Evolutionary conservation across 2,888 invertebrate species (phyloP).

Genomic region (Dynastes grantii): DNA sequence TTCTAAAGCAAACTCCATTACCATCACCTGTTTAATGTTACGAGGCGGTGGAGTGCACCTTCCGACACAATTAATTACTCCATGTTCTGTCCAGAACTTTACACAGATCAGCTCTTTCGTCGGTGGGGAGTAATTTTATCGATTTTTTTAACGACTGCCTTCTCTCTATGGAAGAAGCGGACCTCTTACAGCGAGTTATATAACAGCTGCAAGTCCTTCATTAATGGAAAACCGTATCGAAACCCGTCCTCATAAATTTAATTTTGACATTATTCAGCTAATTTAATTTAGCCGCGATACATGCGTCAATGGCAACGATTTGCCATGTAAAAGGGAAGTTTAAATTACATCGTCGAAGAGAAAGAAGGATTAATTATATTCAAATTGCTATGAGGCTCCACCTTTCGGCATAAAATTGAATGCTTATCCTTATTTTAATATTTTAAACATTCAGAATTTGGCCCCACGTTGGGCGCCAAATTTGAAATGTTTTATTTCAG

Average conservation of each 20-base stretch:
- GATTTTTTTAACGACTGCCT: slow-evolving; percentile 26
- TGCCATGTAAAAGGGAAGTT: too few relatives aligned
- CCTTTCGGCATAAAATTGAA: too few relatives aligned
- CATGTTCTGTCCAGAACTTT: slow-evolving; percentile 46
- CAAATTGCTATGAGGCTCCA: too few relatives aligned
- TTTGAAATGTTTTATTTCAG: too few relatives aligned
- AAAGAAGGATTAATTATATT: too few relatives aligned
- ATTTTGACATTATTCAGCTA: background rate
- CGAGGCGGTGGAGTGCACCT: slow-evolving; percentile 42
- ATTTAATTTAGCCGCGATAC: background rate
- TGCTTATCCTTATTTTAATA: too few relatives aligned
- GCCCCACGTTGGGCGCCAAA: too few relatives aligned
- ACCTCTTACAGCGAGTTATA: slow-evolving; percentile 2
- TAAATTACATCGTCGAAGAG: too few relatives aligned
- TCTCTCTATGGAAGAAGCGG: background rate
- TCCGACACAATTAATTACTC: slow-evolving; percentile 45
- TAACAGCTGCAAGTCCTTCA: slow-evolving; percentile 4
- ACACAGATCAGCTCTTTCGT: slow-evolving; percentile 38
- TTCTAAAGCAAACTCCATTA: slow-evolving; percentile 52
- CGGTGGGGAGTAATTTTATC: slow-evolving; percentile 18
- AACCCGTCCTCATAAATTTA: background rate
- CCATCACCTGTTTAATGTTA: slow-evolving; percentile 51
- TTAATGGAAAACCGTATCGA: slow-evolving; percentile 23
- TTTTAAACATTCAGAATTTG: too few relatives aligned
- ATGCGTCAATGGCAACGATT: too few relatives aligned